A percentile compares a stretch with the other conserved stretches of the same genome.
These are phyloP conservation scores for Gobionotothen gibberifrons DNA, from an alignment of 2,797 vertebrate genomes.

Conservation along the genomic window DNA sequence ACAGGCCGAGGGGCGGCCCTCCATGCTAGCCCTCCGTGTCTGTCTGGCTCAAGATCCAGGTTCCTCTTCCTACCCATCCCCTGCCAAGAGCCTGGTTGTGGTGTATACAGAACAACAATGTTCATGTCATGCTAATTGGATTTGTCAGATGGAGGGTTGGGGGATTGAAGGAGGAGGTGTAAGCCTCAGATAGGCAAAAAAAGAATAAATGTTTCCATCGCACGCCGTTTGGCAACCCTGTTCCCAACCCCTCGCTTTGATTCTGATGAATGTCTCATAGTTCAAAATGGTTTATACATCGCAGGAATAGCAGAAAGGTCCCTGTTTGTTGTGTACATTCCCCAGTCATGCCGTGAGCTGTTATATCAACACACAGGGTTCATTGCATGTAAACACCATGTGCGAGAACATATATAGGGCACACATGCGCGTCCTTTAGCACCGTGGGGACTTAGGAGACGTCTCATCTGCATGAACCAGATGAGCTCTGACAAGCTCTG, in stretches of 20 bases:
- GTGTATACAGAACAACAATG: constrained; percentile 48
- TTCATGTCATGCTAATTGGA: constrained; percentile 68
- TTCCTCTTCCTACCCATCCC: constrained; percentile 26
- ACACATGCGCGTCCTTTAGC: constrained; percentile 37
- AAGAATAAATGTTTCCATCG: constrained; percentile 50
- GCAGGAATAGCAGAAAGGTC: constrained; percentile 26
- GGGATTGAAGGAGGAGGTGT: constrained; percentile 53
- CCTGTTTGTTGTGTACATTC: constrained; percentile 40
- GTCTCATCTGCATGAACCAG: constrained; percentile 39
- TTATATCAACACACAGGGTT: constrained; percentile 26
- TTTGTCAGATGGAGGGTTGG: constrained; percentile 65
- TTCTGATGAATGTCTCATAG: constrained; percentile 37
- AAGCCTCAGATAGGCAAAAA: constrained; percentile 61
- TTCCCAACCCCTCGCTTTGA: constrained; percentile 40
- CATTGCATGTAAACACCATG: constrained; percentile 37
- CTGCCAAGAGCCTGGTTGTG: constrained; percentile 55
- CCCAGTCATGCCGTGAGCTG: constrained; percentile 40
- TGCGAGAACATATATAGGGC: constrained; percentile 42
- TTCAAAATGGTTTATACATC: constrained; percentile 37
- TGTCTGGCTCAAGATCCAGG: constrained; percentile 58
- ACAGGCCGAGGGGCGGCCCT: constrained; percentile 31
- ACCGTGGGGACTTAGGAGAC: constrained; percentile 36
- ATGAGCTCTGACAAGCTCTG: constrained; percentile 60
- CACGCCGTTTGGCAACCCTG: constrained; percentile 31
- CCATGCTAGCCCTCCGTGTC: constrained; percentile 58